A percentile compares a stretch with the other conserved stretches of the same genome.
phyloP scores from a whole-genome alignment of 1,140 invertebrate genomes.

The Centruroides sculpturatus region DNA sequence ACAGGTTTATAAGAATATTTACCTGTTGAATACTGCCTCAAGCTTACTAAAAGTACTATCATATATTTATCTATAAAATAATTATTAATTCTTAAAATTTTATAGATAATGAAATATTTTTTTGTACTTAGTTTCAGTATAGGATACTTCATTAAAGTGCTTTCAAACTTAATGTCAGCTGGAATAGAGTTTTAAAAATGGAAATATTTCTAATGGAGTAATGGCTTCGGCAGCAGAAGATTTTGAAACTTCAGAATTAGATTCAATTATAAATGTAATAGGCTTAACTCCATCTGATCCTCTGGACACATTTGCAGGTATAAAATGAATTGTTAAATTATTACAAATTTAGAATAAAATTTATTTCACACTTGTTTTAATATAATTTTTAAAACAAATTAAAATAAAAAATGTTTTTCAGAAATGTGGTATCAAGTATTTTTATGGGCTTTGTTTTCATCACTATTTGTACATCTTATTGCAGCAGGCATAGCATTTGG shows the following conservation, averaged over 20 bases:
- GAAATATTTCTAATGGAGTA: neutral
- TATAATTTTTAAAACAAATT: neutral
- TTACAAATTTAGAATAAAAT: neutral
- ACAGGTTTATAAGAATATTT: no score
- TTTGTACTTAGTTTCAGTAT: no score
- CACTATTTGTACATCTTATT: conserved; percentile 76
- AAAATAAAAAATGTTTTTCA: conserved; percentile 23
- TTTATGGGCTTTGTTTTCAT: conserved; percentile 84
- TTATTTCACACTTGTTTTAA: neutral
- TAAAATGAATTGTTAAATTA: conserved; percentile 4
- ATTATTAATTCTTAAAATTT: no score
- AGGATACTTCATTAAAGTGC: no score
- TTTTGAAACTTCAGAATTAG: conserved; percentile 23
- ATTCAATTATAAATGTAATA: conserved; percentile 30
- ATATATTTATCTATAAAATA: no score
- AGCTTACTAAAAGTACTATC: no score
- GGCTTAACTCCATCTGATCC: conserved; percentile 27
- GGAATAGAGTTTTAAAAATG: no score
- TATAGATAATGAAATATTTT: no score
- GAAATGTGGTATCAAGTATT: conserved; percentile 96
- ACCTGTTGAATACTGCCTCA: no score
- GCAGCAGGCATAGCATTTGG: conserved; percentile 79
- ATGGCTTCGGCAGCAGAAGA: conserved; percentile 10
- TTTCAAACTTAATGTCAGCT: no score
- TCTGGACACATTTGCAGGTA: conserved; percentile 32